Percentiles rank a stretch among this genome's conserved stretches.
Evolutionary conservation across 2,113 vertebrate genomes (phyloP).

Genomic region (Tachuris rubrigastra): DNA sequence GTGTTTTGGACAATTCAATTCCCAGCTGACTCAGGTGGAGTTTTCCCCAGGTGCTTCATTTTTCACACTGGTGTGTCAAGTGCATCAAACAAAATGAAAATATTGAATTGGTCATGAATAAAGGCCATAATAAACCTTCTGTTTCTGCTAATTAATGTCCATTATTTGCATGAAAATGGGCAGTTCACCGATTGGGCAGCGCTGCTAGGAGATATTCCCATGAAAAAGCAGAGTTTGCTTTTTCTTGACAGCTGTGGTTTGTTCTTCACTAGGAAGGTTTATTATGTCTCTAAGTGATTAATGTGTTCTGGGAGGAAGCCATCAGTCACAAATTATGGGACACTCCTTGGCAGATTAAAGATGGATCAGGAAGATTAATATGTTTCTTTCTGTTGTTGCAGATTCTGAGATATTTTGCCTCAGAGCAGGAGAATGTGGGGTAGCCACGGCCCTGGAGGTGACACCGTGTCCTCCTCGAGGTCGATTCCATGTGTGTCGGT

Average conservation of each 20-base stretch:
- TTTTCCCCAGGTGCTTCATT: background rate
- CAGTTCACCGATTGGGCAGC: background rate
- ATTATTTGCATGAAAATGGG: background rate
- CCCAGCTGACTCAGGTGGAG: background rate
- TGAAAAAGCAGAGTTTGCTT: background rate
- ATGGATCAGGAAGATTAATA: background rate
- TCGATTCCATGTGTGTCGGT: background rate
- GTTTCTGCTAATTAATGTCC: background rate
- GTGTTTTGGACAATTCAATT: background rate
- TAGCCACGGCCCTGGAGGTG: background rate
- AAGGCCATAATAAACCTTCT: background rate
- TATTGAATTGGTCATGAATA: background rate
- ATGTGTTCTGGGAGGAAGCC: background rate
- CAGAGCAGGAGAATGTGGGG: background rate
- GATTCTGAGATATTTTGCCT: background rate
- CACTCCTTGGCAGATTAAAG: background rate
- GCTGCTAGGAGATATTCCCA: background rate
- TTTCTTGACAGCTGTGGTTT: constrained; percentile 15
- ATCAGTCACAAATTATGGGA: background rate
- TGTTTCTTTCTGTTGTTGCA: accelerated
- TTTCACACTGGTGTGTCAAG: background rate
- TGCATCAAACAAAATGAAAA: background rate
- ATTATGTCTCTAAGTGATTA: background rate
- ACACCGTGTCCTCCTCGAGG: background rate
- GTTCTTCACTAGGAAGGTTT: constrained; percentile 16